A percentile compares a stretch with the other conserved stretches of the same genome.
Conservation (phyloP, 2,797 vertebrate genomes). For the Nyctalus aviator region DNA sequence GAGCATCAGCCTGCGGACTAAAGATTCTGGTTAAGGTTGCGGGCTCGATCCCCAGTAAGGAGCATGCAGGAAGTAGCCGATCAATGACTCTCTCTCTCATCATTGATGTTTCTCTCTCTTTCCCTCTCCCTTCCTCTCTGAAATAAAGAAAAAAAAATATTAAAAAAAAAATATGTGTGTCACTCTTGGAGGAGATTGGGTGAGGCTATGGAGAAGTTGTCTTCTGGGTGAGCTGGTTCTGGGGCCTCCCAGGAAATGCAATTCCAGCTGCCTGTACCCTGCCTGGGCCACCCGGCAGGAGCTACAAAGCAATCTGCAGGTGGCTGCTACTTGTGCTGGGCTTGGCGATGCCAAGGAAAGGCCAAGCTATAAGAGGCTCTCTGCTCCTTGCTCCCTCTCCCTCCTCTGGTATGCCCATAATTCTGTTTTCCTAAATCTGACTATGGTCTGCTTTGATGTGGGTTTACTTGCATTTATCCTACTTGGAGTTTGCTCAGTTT, state of each 20-base stretch:
- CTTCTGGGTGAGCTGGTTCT: not conserved
- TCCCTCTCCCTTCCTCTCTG: no score
- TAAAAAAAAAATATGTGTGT: not conserved
- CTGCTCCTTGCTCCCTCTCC: not conserved
- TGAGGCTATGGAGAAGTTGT: not conserved
- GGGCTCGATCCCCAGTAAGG: no score
- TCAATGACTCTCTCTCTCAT: no score
- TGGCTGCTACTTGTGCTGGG: not conserved
- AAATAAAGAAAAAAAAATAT: no score
- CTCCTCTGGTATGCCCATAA: not conserved
- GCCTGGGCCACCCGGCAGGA: not conserved
- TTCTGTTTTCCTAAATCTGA: not conserved
- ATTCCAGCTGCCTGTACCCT: not conserved
- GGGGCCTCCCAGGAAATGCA: not conserved
- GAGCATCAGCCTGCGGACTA: no score
- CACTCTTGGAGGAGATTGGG: not conserved
- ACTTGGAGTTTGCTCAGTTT: no score
- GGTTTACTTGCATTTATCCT: not conserved
- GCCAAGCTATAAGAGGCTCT: not conserved
- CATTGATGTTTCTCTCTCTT: no score
- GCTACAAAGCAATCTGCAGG: not conserved
- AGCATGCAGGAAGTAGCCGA: no score
- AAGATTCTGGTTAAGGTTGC: no score
- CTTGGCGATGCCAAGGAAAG: not conserved
- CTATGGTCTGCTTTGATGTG: not conserved